Evolutionary conservation across 2,888 invertebrate genomes (phyloP).

Genomic region (Pollenia amentaria): DNA sequence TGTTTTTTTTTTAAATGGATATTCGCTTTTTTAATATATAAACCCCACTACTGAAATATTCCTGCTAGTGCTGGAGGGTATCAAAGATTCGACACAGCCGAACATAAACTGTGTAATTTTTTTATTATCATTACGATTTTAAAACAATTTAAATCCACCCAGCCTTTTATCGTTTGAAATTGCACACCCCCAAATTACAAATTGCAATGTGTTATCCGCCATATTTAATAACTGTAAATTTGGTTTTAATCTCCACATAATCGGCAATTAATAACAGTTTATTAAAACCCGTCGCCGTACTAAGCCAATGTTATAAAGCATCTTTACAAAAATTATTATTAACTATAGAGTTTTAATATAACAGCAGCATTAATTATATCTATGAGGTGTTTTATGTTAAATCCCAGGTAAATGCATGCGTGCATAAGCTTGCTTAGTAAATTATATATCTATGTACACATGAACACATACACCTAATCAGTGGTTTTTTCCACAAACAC

Average conservation of each 20-base stretch:
- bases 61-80: too few species aligned
- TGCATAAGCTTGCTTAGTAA: neutral
- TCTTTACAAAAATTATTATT: neutral
- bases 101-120: too few species aligned
- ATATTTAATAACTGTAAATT: neutral
- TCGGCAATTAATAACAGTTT: neutral
- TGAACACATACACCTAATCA: neutral
- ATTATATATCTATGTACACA: neutral
- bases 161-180: too few species aligned
- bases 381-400: neutral
- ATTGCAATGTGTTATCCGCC: too few species aligned
- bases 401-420: neutral
- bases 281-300: neutral
- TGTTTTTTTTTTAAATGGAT: too few species aligned
- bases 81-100: too few species aligned
- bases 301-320: neutral
- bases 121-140: too few species aligned
- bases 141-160: too few species aligned
- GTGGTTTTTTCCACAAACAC: neutral
- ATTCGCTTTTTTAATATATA: too few species aligned
- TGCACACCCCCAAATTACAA: too few species aligned
- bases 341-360: constrained; percentile 11
- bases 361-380: constrained; percentile 50
- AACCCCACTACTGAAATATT: too few species aligned
- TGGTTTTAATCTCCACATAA: neutral